A percentile compares a stretch with the other conserved stretches of the same genome.
Evolutionary conservation across 2,797 vertebrate genomes (phyloP).

Genomic region (Urophycis tenuis): DNA sequence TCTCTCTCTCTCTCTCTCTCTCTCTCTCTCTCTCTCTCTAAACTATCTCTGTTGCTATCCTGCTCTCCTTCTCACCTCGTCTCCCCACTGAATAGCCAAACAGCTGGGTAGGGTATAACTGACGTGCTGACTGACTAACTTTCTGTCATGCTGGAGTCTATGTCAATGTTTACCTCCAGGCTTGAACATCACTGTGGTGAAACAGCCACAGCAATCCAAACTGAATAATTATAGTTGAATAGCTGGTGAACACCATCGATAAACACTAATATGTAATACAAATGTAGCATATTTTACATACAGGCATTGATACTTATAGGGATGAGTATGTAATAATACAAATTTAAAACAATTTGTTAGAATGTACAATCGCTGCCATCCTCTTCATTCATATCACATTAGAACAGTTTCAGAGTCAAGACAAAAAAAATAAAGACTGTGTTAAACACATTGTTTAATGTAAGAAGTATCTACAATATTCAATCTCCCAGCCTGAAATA

Average conservation of each 20-base stretch:
- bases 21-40: background rate
- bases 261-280: background rate
- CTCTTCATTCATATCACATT: constrained; percentile 36
- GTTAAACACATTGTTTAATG: constrained; percentile 46
- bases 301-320: constrained; percentile 50
- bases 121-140: background rate
- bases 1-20: constrained; percentile 21
- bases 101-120: background rate
- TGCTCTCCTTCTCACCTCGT: background rate
- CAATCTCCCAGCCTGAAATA: constrained; percentile 44
- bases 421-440: constrained; percentile 17
- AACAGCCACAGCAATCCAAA: background rate
- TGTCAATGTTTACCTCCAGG: background rate
- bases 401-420: constrained; percentile 35
- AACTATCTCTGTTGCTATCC: background rate
- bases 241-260: background rate
- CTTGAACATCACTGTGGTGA: background rate
- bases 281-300: constrained; percentile 40
- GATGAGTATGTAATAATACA: constrained; percentile 38
- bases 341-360: constrained; percentile 33
- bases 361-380: constrained; percentile 2
- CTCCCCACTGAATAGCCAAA: background rate
- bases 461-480: constrained; percentile 39
- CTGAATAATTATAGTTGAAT: background rate
- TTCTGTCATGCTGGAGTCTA: background rate